Base-by-base conservation (phyloP, 2,113 vertebrate species). In the Rostratula benghalensis region DNA sequence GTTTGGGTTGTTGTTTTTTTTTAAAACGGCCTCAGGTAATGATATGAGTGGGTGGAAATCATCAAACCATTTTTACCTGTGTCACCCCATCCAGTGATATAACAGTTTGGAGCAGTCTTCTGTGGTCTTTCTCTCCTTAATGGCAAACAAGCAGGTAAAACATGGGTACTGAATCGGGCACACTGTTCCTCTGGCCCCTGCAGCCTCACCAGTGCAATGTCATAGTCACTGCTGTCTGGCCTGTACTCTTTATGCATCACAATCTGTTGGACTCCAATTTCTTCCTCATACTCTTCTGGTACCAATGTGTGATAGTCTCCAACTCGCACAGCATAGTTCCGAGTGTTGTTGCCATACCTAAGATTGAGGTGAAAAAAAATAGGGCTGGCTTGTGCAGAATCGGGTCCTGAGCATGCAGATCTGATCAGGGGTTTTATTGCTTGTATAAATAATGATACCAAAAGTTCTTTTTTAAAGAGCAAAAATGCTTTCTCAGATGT, bases 31-130 rank as follows among this genome's bases (percentile, higher is more conserved):
- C 13, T 73, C 27, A 46, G 41, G 10, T 63, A 69, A 20, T 0
- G 9, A 31, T 28, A 31, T 24, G 2, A 3, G 69, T 43, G 25
- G 41, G 17, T 30, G 1, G 37, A 63, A 76, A 27, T n/a, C 1
- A 30, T n/a, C 31, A n/a, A 57, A 41, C 43, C 27, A 9, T 2
- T 53, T 92, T 97, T 97, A 99, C 99, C 99, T 98, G 99, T 99
- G 97, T 99, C 99, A 33, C 99, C 99, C 99, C 99, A 99, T 89
- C 99, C 99, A 1, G 99, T 99, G 93, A 99, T 99, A 41, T 99
- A 98, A 89, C 99, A 99, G 92, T 98, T 99, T 59, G 97, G 98
- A 70, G 98, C 98, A 27, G 98, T 98, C 97, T 98, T 99, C 75
- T 99, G 98, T 18, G 98, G 99, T 70, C 98, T 98, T 95, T 99